Evolutionary conservation across 1,140 invertebrate genomes (phyloP), one percentile per base, ranked within the genome.

Genomic region (Halyomorpha halys): DNA sequence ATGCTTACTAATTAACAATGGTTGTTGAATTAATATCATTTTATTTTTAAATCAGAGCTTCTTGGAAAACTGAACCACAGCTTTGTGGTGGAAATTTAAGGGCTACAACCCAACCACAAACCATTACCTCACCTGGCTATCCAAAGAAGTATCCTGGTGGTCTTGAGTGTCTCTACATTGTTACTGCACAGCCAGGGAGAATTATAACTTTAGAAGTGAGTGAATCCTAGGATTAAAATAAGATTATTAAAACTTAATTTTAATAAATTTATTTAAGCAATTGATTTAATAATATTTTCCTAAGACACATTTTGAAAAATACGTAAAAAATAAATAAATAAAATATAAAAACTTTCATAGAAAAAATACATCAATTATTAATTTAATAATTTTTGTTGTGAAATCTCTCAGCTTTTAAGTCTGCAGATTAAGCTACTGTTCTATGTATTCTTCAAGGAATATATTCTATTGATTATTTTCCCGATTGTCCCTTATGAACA

Each of bases 11-110:
- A n/a, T n/a, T n/a, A n/a, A 30, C 27, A 4, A 30, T 30, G 27
- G 8, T 8, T 30, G 8, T 30, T 30, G 27, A 30, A 18, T 49
- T 11, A 49, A 11, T 49, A 4, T 49, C 47, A 49, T 11, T 18
- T 19, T 49, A 4, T 19, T 49, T 49, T 49, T 2, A 19, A 60
- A 6, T 34, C 60, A 83, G 90, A 51, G 90, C 90, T 53, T 91
- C 90, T 1, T 94, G 90, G 90, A 94, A 93, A 76, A 93, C 90
- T 1, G 92, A 95, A 74, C 90, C 90, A 14, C 90, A 93, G 71
- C 85, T 82, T 18, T 95, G 91, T 73, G 91, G 91, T 34, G 91
- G 91, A 30, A 84, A 83, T 53, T 77, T 95, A 27, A 79, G 86
- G 71, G 90, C 90, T 1, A 89, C 87, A 1, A 81, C 87, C 53